Evolutionary conservation across 1,140 invertebrate genomes (phyloP).

Genomic region (Amphibalanus amphitrite): DNA sequence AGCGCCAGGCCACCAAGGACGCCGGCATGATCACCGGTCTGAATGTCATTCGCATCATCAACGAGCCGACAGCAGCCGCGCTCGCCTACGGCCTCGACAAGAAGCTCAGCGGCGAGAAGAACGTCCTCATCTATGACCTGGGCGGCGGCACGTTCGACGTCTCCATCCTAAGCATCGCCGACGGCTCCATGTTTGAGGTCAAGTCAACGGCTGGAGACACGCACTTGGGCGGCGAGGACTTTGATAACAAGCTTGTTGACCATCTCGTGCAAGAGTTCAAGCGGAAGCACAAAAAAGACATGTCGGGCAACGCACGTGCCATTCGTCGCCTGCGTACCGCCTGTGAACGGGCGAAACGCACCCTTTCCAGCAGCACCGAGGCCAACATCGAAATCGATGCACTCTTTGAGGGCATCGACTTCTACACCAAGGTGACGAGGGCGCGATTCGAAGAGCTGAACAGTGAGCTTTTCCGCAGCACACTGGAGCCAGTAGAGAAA

Average conservation of each 20-base stretch:
- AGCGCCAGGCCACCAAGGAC: slow-evolving; percentile 82
- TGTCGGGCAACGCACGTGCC: slow-evolving; percentile 26
- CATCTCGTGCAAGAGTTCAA: slow-evolving; percentile 22
- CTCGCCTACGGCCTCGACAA: too few relatives aligned
- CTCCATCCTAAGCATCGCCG: too few relatives aligned
- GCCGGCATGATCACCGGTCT: slow-evolving; percentile 69
- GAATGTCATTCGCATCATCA: slow-evolving; percentile 43
- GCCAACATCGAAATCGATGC: too few relatives aligned
- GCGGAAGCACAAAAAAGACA: slow-evolving; percentile 21
- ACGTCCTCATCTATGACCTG: slow-evolving; percentile 36
- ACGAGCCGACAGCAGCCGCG: too few relatives aligned
- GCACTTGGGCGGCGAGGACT: slow-evolving; percentile 19
- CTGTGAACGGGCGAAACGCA: slow-evolving; percentile 37
- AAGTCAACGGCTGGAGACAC: slow-evolving; percentile 18
- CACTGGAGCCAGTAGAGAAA: slow-evolving; percentile 50
- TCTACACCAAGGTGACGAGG: too few relatives aligned
- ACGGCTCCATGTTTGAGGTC: too few relatives aligned
- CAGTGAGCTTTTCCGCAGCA: slow-evolving; percentile 25
- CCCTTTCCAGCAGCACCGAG: slow-evolving; percentile 24
- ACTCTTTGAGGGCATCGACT: too few relatives aligned
- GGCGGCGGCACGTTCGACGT: slow-evolving; percentile 44
- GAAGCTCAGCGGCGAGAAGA: too few relatives aligned
- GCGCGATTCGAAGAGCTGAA: slow-evolving; percentile 31
- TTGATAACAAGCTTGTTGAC: slow-evolving; percentile 23
- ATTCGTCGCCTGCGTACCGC: too few relatives aligned